Evolutionary conservation across 2,888 invertebrate species (phyloP).

Genomic region (Erebia ligea): DNA sequence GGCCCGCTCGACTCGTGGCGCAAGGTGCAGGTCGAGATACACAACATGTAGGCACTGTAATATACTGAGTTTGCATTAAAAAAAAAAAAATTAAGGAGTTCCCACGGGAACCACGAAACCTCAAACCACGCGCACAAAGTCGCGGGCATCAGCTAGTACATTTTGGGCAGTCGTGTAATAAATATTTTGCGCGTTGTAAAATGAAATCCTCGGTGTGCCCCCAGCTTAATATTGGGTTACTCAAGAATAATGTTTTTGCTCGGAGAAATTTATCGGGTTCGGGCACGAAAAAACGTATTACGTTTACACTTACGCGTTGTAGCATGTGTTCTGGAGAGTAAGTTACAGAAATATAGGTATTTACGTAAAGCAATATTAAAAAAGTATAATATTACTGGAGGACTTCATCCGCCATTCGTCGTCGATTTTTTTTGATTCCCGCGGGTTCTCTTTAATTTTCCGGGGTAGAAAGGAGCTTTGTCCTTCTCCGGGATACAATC

Average conservation of each 20-base stretch:
- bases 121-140: too few relatives aligned
- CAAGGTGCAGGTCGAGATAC: slow-evolving; percentile 87
- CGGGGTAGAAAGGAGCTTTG: too few relatives aligned
- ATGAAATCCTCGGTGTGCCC: neutral
- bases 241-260: slow-evolving; percentile 32
- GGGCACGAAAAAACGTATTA: slow-evolving; percentile 8
- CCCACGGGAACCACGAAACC: too few relatives aligned
- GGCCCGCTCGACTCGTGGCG: slow-evolving; percentile 97
- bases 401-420: too few relatives aligned
- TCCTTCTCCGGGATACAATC: too few relatives aligned
- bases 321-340: slow-evolving; percentile 7
- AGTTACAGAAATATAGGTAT: neutral
- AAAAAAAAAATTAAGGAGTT: too few relatives aligned
- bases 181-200: too few relatives aligned
- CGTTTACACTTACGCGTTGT: slow-evolving; percentile 6
- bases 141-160: too few relatives aligned
- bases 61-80: slow-evolving; percentile 4
- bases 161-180: too few relatives aligned
- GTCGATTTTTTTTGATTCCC: too few relatives aligned
- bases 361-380: neutral
- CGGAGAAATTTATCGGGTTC: slow-evolving; percentile 29
- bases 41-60: slow-evolving; percentile 43
- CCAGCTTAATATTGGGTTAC: slow-evolving; percentile 22
- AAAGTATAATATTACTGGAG: too few relatives aligned
- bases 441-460: too few relatives aligned